phyloP scores from a whole-genome alignment of 2,888 invertebrate genomes.

The Cylindroiulus punctatus region DNA sequence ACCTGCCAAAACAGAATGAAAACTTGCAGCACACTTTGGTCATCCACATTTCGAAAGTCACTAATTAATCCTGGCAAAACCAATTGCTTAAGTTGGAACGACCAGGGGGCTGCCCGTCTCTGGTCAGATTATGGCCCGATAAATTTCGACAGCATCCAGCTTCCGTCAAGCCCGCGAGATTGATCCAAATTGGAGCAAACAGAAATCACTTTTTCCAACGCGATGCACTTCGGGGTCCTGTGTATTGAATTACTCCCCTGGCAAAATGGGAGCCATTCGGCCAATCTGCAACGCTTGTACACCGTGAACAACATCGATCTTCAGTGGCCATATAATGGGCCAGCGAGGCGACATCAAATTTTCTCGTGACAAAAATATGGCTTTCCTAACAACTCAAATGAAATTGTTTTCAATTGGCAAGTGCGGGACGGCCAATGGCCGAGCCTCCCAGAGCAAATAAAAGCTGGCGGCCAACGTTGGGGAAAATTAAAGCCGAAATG shows the following conservation, averaged over 20 bases:
- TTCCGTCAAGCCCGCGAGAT: neutral
- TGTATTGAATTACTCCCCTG: neutral
- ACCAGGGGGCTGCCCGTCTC: neutral
- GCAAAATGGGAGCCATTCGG: neutral
- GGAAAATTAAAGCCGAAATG: constrained; percentile 43
- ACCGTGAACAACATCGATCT: neutral
- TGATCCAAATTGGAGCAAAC: constrained; percentile 44
- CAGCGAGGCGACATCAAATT: constrained; percentile 28
- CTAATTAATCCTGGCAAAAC: constrained; percentile 12
- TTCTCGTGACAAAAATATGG: constrained; percentile 38
- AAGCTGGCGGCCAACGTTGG: constrained; percentile 22
- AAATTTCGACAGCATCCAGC: neutral
- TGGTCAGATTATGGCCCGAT: neutral
- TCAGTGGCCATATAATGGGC: neutral
- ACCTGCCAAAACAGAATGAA: too few species aligned
- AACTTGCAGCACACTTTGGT: too few species aligned
- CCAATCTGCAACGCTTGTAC: constrained; percentile 24
- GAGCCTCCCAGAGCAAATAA: neutral
- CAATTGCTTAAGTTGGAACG: neutral
- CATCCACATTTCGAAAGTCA: neutral
- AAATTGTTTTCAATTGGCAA: constrained; percentile 47
- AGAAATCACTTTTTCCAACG: constrained; percentile 9
- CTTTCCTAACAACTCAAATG: constrained; percentile 47
- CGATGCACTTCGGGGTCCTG: neutral
- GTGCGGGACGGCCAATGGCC: constrained; percentile 19